These are phyloP conservation scores for Drosophila aff. DNA, from an alignment of 1,140 invertebrate species.

Conservation along the genomic window DNA sequence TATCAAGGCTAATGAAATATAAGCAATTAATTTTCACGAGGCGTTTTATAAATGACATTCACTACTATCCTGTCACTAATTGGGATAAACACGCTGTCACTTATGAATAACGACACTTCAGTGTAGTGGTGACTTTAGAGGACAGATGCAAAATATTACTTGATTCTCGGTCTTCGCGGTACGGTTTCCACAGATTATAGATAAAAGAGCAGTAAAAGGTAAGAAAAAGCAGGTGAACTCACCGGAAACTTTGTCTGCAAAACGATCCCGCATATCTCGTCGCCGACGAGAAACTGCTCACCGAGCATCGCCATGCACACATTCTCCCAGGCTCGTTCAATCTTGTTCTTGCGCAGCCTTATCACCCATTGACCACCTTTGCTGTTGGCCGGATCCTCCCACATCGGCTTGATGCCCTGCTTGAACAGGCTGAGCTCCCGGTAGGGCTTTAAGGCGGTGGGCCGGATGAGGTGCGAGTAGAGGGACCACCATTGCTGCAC, in stretches of 20 bases:
- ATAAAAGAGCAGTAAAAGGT: background rate
- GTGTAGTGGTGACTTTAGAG: background rate
- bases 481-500: constrained; percentile 99
- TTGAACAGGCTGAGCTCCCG: constrained; percentile 99
- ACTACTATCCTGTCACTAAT: background rate
- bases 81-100: constrained; percentile 3
- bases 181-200: constrained; percentile 35
- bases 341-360: constrained; percentile 96
- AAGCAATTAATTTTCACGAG: background rate
- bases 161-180: background rate
- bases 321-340: constrained; percentile 99
- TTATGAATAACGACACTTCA: background rate
- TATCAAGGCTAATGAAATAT: background rate
- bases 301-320: constrained; percentile 98
- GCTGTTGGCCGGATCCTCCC: constrained; percentile 98
- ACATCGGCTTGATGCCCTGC: constrained; percentile 99
- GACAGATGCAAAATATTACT: background rate
- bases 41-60: background rate
- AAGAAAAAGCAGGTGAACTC: constrained; percentile 49
- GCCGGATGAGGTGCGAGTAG: constrained; percentile 96
- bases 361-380: constrained; percentile 99
- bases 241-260: constrained; percentile 97
- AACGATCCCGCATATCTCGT: constrained; percentile 99
- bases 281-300: constrained; percentile 99
- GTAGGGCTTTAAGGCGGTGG: constrained; percentile 94